Percentiles rank a stretch among this genome's conserved stretches.
Conservation (phyloP, 2,888 invertebrate species). For the Synergus itoensis region DNA sequence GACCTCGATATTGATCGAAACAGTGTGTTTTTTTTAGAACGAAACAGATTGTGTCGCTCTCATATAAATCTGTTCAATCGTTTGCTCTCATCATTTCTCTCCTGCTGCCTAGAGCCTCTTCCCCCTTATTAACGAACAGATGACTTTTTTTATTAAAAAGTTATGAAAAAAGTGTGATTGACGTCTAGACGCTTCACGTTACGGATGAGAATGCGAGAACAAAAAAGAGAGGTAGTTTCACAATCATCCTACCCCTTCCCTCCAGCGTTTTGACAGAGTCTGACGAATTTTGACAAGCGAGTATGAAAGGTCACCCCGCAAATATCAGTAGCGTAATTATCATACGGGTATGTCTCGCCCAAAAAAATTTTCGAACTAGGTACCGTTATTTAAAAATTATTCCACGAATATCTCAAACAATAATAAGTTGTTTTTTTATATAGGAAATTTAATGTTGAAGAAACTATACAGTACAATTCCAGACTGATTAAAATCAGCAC, state of each 20-base stretch:
- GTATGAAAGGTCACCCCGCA: conserved; percentile 51
- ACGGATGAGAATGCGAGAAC: conserved; percentile 49
- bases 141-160: conserved; percentile 38
- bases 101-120: background rate
- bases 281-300: conserved; percentile 71
- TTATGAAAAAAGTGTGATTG: conserved; percentile 52
- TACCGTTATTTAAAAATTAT: background rate
- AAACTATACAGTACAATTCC: no score
- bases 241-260: conserved; percentile 41
- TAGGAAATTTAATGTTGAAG: background rate
- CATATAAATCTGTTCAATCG: conserved; percentile 11
- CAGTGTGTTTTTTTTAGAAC: conserved; percentile 5
- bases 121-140: conserved; percentile 20
- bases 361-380: background rate
- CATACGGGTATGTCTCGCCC: background rate
- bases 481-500: no score
- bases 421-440: background rate
- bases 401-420: background rate
- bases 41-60: background rate
- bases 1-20: background rate
- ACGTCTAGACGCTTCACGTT: conserved; percentile 39
- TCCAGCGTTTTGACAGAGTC: conserved; percentile 66
- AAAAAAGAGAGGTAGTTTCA: conserved; percentile 51
- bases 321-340: conserved; percentile 19
- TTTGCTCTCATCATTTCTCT: conserved; percentile 6